A percentile compares a stretch with the other conserved stretches of the same genome.
phyloP scores from a whole-genome alignment of 2,888 invertebrate genomes.

The Temnothorax ravouxi region DNA sequence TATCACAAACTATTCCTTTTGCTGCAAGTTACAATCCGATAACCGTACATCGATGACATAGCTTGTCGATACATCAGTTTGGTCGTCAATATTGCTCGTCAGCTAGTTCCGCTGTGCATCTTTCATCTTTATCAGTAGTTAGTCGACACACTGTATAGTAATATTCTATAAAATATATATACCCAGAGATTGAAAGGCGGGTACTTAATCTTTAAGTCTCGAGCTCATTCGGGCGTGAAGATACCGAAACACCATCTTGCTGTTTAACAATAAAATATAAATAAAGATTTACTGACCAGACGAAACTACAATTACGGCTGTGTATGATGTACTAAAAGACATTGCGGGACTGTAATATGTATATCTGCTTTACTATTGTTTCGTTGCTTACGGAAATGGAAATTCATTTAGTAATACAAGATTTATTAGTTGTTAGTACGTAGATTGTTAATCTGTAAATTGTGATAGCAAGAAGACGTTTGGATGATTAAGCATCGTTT shows the following conservation, averaged over 20 bases:
- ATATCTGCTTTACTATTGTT: background rate
- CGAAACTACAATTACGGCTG: background rate
- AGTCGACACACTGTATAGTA: constrained; percentile 17
- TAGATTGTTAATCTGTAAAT: constrained; percentile 21
- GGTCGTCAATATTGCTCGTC: constrained; percentile 74
- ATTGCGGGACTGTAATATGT: constrained; percentile 14
- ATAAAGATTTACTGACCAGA: constrained; percentile 26
- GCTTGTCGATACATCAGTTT: constrained; percentile 34
- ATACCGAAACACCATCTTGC: constrained; percentile 67
- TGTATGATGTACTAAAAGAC: background rate
- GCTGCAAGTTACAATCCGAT: constrained; percentile 6
- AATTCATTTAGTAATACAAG: constrained; percentile 4
- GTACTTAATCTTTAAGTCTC: constrained; percentile 77
- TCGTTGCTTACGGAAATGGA: background rate
- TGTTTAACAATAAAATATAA: constrained; percentile 58
- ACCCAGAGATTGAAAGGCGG: constrained; percentile 43
- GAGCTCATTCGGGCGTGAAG: constrained; percentile 78
- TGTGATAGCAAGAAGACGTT: background rate
- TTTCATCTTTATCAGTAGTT: constrained; percentile 75
- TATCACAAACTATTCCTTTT: background rate
- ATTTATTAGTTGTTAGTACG: background rate
- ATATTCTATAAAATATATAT: constrained; percentile 52
- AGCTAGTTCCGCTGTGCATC: constrained; percentile 76
- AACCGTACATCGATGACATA: constrained; percentile 9
- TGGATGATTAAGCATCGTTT: constrained; percentile 27